Evolutionary conservation across 2,797 vertebrate species (phyloP).

Genomic region (Tadarida brasiliensis): DNA sequence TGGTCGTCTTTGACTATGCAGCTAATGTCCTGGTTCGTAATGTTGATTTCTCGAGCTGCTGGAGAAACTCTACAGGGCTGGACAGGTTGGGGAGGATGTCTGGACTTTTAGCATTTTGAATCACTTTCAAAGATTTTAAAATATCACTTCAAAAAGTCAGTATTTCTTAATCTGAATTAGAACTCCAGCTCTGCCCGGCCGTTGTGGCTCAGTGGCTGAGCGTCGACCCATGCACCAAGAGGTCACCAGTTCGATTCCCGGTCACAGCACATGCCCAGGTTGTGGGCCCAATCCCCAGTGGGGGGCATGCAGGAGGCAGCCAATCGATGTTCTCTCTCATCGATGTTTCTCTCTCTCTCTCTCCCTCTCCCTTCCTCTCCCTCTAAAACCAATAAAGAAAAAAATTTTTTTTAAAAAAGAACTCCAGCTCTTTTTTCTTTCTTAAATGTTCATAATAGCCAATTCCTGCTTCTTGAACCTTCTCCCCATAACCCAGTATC

Average conservation of each 20-base stretch:
- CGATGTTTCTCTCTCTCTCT: too few relatives aligned
- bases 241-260: too few relatives aligned
- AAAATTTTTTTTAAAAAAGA: too few relatives aligned
- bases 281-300: too few relatives aligned
- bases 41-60: constrained; percentile 18
- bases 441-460: background rate
- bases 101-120: background rate
- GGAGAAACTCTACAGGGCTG: background rate
- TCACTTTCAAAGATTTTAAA: background rate
- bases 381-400: too few relatives aligned
- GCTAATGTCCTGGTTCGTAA: background rate
- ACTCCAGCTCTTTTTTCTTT: background rate
- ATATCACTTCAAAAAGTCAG: background rate
- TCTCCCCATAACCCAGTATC: background rate
- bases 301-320: too few relatives aligned
- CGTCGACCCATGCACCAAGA: too few relatives aligned
- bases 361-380: too few relatives aligned
- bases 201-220: too few relatives aligned
- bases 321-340: too few relatives aligned
- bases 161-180: background rate
- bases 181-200: background rate
- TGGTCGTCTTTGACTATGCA: background rate
- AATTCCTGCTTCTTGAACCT: background rate
- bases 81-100: background rate
- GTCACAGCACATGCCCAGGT: too few relatives aligned